A percentile compares a stretch with the other conserved stretches of the same genome.
Conservation (phyloP, 2,888 invertebrate genomes). For the Lasioglossum marginatum region DNA sequence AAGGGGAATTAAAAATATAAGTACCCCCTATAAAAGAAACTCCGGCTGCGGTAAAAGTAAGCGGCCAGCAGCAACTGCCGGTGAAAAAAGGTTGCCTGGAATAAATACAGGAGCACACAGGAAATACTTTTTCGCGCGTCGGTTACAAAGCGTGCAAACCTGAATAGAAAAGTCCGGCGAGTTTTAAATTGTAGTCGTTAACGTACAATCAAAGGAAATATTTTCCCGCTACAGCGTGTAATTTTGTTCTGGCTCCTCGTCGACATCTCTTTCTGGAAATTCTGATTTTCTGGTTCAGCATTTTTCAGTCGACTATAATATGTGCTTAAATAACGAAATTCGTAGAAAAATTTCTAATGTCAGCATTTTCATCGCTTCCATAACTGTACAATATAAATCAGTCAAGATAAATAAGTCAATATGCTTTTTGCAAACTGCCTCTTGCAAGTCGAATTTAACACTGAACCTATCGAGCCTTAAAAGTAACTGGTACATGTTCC, state of each 20-base stretch:
- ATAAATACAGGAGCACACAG: slow-evolving; percentile 49
- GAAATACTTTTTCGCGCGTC: slow-evolving; percentile 50
- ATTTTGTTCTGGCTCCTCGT: neutral
- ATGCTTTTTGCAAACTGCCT: neutral
- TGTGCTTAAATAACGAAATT: too few relatives aligned
- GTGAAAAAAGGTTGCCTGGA: slow-evolving; percentile 19
- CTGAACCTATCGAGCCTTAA: too few relatives aligned
- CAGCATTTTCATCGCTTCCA: too few relatives aligned
- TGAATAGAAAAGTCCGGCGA: slow-evolving; percentile 27
- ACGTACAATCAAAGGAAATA: slow-evolving; percentile 23
- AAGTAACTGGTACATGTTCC: too few relatives aligned
- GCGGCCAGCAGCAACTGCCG: neutral
- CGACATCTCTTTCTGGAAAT: neutral
- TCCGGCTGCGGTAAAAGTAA: slow-evolving; percentile 44
- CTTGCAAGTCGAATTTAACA: neutral
- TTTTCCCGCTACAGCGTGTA: neutral
- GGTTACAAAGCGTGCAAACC: slow-evolving; percentile 7
- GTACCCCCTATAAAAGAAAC: slow-evolving; percentile 49
- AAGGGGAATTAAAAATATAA: slow-evolving; percentile 63
- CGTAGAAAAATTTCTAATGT: neutral
- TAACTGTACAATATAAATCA: too few relatives aligned
- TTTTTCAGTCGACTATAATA: neutral
- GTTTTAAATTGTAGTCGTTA: slow-evolving; percentile 45
- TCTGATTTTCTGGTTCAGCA: neutral
- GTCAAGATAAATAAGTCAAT: neutral